Conservation (phyloP, 2,797 vertebrate species). For the Tapirus indicus region DNA sequence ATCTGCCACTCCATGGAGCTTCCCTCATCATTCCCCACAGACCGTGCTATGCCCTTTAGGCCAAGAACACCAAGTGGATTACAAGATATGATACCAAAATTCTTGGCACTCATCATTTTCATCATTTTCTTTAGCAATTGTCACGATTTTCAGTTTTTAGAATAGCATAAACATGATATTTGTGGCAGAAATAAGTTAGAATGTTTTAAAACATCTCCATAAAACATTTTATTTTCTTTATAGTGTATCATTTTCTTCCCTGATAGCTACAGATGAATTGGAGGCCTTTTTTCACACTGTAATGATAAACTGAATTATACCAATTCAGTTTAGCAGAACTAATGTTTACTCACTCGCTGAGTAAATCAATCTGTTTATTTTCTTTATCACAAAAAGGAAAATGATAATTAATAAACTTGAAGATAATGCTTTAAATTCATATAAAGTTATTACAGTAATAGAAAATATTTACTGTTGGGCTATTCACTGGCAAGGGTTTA, state of each 20-base stretch:
- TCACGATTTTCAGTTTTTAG: constrained; percentile 1
- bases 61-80: neutral
- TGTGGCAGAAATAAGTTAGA: neutral
- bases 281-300: constrained; percentile 11
- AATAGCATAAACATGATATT: constrained; percentile 11
- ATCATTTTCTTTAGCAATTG: neutral
- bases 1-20: neutral
- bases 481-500: neutral
- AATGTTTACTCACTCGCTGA: constrained; percentile 54
- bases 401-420: constrained; percentile 51
- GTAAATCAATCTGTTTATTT: constrained; percentile 60
- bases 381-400: constrained; percentile 53
- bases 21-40: neutral
- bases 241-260: constrained; percentile 16
- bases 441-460: constrained; percentile 39
- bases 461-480: neutral
- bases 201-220: constrained; percentile 43
- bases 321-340: constrained; percentile 55
- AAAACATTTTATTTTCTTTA: constrained; percentile 52
- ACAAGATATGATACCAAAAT: neutral
- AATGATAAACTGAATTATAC: constrained; percentile 65
- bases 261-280: constrained; percentile 37
- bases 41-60: accelerated
- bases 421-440: constrained; percentile 37
- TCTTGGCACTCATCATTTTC: neutral